Conservation (phyloP, 2,888 invertebrate genomes). For the Cabera pusaria region DNA sequence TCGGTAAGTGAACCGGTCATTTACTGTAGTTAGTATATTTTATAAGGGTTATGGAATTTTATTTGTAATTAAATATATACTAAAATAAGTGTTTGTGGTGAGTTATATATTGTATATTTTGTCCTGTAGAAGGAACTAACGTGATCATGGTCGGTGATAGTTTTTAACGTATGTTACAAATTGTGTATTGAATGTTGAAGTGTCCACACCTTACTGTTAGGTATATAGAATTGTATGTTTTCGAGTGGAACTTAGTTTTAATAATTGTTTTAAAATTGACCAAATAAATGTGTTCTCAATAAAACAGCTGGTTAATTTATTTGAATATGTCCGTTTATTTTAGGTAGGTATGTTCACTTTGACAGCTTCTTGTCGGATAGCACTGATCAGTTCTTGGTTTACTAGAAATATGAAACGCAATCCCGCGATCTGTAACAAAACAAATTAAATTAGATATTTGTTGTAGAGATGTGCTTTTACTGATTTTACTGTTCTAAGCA, state of each 20-base stretch:
- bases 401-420: conserved; percentile 96
- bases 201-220: conserved; percentile 50
- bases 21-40: conserved; percentile 62
- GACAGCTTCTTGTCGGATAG: conserved; percentile 94
- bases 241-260: conserved; percentile 74
- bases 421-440: conserved; percentile 88
- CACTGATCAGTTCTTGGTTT: conserved; percentile 95
- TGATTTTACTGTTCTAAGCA: too few relatives aligned
- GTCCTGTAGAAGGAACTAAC: conserved; percentile 78
- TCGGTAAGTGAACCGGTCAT: conserved; percentile 51
- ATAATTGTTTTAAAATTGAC: conserved; percentile 74
- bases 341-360: conserved; percentile 86
- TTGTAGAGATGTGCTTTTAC: too few relatives aligned
- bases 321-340: conserved; percentile 45
- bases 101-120: conserved; percentile 71
- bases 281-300: conserved; percentile 83
- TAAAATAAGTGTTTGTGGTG: conserved; percentile 51
- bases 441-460: too few relatives aligned
- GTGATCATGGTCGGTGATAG: conserved; percentile 78
- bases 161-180: conserved; percentile 43
- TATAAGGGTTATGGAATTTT: conserved; percentile 73
- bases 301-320: conserved; percentile 45
- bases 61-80: conserved; percentile 45
- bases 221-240: conserved; percentile 57
- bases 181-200: conserved; percentile 33